Base-by-base conservation (phyloP, 2,888 invertebrate species). In the Mimachlamys varia region DNA sequence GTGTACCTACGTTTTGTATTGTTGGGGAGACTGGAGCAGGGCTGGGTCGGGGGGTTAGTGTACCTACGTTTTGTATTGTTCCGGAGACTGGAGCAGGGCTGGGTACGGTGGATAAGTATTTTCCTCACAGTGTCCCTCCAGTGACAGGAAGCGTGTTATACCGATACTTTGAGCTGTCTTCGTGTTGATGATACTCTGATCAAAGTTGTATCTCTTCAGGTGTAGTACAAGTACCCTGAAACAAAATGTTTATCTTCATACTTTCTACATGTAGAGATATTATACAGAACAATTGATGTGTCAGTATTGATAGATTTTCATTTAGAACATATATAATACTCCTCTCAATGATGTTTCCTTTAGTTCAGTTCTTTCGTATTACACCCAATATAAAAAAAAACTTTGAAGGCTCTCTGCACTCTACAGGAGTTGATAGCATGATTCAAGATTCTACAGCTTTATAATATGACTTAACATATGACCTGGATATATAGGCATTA, bases 161-260 rank as follows among this genome's bases (percentile, higher is more conserved):
- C 88, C 89, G 13, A 96, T 93, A 89, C 92, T 92, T 89, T 94
- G 95, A 1, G 94, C 95, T 89, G 94, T 94, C 92, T 96, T 96
- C 5, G 93, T 92, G 87, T 94, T 94, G 53, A 91, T 91, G 15
- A 93, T 92, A 17, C 92, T 91, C 33, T 87, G 58, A 89, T 94
- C 93, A 90, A 94, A 96, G 22, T 92, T 93, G 91, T 96, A 96
- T 12, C 96, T 92, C 93, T 96, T 96, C 87, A 96, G 91, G 91
- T 96, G 96, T 44, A 96, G 91, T n/a, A 96, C 94, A 44, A 96
- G 92, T 12, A 96, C 94, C 90, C 96, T 96, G 93, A 38, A 94
- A 91, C 15, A 62, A 50, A 15, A 53, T 53, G 5, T 2, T 17
- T 53, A 15, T 17, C 53, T 53, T 53, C 44, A 44, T 44, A 17